Evolutionary conservation across 2,888 invertebrate species (phyloP).

Genomic region (Achlya flavicornis): DNA sequence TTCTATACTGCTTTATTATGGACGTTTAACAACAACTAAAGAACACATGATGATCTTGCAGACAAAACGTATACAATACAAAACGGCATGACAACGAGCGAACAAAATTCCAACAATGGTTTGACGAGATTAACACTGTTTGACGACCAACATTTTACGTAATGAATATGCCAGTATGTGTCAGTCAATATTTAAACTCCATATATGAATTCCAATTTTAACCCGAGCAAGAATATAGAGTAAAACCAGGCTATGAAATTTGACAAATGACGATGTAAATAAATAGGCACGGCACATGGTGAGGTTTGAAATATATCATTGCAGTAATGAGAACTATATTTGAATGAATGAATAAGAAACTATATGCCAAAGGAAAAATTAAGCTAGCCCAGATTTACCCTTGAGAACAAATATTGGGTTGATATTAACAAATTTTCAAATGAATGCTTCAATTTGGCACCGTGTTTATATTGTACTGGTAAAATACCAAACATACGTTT

Average conservation of each 20-base stretch:
- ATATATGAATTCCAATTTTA: not conserved
- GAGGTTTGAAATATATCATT: not conserved
- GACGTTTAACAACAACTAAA: too few species aligned
- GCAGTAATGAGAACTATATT: not conserved
- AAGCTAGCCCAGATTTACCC: not conserved
- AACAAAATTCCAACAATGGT: slow-evolving; percentile 1
- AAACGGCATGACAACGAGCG: not conserved
- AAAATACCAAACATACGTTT: slow-evolving; percentile 20
- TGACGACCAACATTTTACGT: not conserved
- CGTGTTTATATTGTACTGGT: slow-evolving; percentile 26
- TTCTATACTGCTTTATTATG: too few species aligned
- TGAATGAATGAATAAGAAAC: not conserved
- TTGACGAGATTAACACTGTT: not conserved
- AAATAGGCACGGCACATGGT: not conserved
- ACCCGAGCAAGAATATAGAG: not conserved
- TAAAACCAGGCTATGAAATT: too few species aligned
- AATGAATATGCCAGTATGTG: not conserved
- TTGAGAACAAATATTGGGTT: not conserved
- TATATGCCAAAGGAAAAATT: not conserved
- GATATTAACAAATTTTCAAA: not conserved
- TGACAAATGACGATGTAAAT: not conserved
- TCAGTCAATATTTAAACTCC: not conserved
- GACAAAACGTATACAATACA: too few species aligned
- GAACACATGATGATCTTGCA: not conserved
- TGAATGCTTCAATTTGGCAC: slow-evolving; percentile 28